Evolutionary conservation across 2,797 vertebrate genomes (phyloP), one percentile per base, ranked within the genome.

Genomic region (Ciconia nigra): DNA sequence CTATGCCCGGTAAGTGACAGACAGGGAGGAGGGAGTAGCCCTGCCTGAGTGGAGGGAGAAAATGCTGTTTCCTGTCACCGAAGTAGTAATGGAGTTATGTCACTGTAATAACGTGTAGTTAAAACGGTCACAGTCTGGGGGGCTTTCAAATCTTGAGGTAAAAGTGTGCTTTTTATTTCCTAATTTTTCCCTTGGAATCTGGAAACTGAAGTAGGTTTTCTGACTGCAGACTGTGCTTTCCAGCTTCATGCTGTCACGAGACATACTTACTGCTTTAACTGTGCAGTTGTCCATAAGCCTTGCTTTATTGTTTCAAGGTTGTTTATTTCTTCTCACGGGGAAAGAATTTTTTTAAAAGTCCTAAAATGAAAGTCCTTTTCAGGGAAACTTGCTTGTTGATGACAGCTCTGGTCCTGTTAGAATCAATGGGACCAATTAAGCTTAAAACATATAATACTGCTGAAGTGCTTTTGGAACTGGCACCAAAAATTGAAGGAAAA

Each of bases 1-100:
- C 7, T 81, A 96, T 10, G 99, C 99, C 90, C 98, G 98, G 99
- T 99, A 89, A 97, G 98, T 0, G 9, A 19, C 66, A 9, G 37
- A 2, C 49, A 8, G 73, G 72, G 71, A 83, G 82, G 41, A 93
- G 83, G 81, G 71, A n/a, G 14, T 17, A 86, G 52, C 55, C 37
- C 52, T 87, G 71, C 70, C 69, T 28, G 21, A 62, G 52, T 14
- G 39, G 51, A 83, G 62, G 66, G 67, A 80, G 20, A 35, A 63
- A 87, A 10, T 4, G 18, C 80, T 62, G 31, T 54, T 96, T 94
- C 76, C 89, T 88, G 59, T 93, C 80, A 44, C 69, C 2, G 4
- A 12, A 61, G 41, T 29, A 62, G 73, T 44, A 44, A 41, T 46
- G 65, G 69, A 83, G 37, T 71, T 81, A 18, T 61, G 78, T 89